These are phyloP conservation scores for Tragelaphus buxtoni DNA, from an alignment of 2,113 vertebrate species.

Conservation along the genomic window DNA sequence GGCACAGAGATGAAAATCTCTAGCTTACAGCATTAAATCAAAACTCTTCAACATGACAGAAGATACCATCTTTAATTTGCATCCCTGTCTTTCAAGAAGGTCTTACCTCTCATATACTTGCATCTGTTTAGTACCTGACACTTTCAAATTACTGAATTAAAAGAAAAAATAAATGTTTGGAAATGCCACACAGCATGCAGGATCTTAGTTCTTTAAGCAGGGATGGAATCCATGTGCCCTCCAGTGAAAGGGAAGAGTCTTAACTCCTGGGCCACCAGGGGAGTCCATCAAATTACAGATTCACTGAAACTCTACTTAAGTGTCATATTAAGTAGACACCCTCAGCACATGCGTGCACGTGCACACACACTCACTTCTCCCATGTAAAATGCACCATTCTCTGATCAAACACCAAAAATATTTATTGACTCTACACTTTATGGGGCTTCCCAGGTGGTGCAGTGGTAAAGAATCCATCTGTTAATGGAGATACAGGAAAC, in stretches of 20 bases:
- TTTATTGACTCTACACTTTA: neutral
- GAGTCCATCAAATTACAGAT: neutral
- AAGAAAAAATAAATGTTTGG: neutral
- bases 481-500: neutral
- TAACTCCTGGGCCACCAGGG: neutral
- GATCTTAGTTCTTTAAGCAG: neutral
- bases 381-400: neutral
- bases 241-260: neutral
- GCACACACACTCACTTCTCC: neutral
- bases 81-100: neutral
- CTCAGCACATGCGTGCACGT: neutral
- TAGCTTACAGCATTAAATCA: neutral
- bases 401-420: neutral
- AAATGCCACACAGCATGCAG: neutral
- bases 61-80: neutral
- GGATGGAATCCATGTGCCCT: neutral
- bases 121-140: neutral
- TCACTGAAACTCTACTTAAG: neutral
- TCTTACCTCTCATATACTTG: neutral
- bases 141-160: neutral
- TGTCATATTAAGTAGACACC: neutral
- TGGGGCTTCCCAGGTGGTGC: neutral
- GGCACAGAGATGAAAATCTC: neutral
- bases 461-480: neutral
- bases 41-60: neutral